Base-by-base conservation (phyloP, 2,113 vertebrate genomes). In the Pycnonotus jocosus region DNA sequence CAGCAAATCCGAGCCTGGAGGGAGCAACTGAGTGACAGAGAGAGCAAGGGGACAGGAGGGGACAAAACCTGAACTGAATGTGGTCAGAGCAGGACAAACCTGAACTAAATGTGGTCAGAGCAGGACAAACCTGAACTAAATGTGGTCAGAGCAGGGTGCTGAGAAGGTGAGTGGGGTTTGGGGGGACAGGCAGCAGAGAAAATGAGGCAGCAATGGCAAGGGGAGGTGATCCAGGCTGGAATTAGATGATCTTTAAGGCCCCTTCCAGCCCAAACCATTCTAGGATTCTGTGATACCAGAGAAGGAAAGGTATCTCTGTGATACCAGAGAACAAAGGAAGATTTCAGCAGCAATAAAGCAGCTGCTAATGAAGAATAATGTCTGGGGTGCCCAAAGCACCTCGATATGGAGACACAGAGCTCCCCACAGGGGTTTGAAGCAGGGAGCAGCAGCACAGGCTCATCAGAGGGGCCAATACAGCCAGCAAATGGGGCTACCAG, bases 361-460 rank as follows among this genome's bases (percentile, higher is more conserved):
- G 19, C 65, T 78, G 30, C 44, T 58, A 11, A 51, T 33, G 42
- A 35, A 33, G 38, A 53, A 7, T 2, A 42, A 69, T 3, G 1
- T 10, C n/a, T 12, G 10, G 23, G 53, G n/a, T 10, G 31, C 12
- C 13, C 21, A 14, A 31, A 28, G 18, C 18, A 58, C 15, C 13
- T 8, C 0, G 0, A 2, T 1, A 11, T 15, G 27, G 47, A 53
- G 15, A 31, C 3, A 17, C 15, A 22, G 17, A 0, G 3, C 33
- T 50, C 40, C 27, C n/a, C 17, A 0, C 11, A 25, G 24, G 47
- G 31, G 7, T 22, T 6, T 31, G 86, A 37, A 28, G 11, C 25
- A 22, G 24, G 45, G 40, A 86, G 77, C 28, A 86, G 77, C 37
- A 45, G 21, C 51, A n/a, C 50, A 10, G 58, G 37, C 23, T 30